These are phyloP conservation scores for Ceratosolen solmsi DNA, from an alignment of 1,140 invertebrate genomes.

Conservation along the genomic window DNA sequence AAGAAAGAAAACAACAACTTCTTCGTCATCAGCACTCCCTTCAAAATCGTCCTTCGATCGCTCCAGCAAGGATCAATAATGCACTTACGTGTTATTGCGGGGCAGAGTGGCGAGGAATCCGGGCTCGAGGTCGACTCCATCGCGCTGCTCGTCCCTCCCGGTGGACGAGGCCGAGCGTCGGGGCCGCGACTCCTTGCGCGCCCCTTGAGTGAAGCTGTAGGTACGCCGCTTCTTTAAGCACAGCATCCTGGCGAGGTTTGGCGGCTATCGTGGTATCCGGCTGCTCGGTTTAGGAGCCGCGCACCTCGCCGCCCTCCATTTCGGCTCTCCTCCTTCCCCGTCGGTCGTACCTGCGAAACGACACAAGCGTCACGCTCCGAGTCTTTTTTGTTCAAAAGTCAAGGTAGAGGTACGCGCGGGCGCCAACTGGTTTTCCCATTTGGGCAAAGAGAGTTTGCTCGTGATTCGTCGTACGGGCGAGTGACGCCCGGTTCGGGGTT, in stretches of 20 bases:
- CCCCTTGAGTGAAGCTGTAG: conserved; percentile 65
- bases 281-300: neutral
- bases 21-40: too few relatives aligned
- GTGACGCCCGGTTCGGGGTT: neutral
- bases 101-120: conserved; percentile 58
- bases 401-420: too few relatives aligned
- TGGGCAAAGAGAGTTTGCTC: too few relatives aligned
- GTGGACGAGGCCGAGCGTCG: conserved; percentile 17
- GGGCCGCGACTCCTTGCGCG: conserved; percentile 55
- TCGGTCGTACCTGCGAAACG: neutral
- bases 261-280: neutral
- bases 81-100: conserved; percentile 62
- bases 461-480: neutral
- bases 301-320: neutral
- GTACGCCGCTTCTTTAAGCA: conserved; percentile 64
- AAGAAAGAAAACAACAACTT: too few relatives aligned
- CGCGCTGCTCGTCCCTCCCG: neutral
- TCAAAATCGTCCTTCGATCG: too few relatives aligned
- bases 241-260: conserved; percentile 56
- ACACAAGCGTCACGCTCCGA: too few relatives aligned
- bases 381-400: too few relatives aligned
- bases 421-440: too few relatives aligned
- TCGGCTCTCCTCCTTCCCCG: neutral
- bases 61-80: too few relatives aligned
- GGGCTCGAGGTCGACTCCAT: neutral